Evolutionary conservation across 2,888 invertebrate species (phyloP), one percentile per base, ranked within the genome.

Genomic region (Orchesella flavescens): DNA sequence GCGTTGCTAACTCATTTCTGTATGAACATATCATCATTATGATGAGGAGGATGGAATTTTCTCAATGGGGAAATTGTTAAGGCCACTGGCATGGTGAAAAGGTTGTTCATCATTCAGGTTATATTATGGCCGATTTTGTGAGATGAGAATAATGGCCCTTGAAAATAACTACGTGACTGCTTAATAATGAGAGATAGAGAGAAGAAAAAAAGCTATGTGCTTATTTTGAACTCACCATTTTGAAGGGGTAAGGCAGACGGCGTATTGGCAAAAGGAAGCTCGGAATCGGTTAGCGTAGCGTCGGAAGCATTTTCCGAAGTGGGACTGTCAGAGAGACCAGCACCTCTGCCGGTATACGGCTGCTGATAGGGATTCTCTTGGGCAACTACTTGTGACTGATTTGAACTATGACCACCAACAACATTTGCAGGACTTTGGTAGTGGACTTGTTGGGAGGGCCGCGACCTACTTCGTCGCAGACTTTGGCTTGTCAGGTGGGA

Each of bases 231-330:
- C 93, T 92, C 87, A 95, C 95, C 95, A 94, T 95, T 95, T 92
- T 95, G 94, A 88, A 95, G 94, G 89, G 95, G 94, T 88, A 95
- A 93, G 88, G 95, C 95, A 69, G 94, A 94, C 90, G 95, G 95
- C 21, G 83, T 87, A 90, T 95, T 93, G 89, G 95, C 94, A 89
- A 95, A 92, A 89, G 95, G 95, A 90, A 95, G 92, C 91, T 95
- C 95, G 23, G 95, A 94, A 91, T 95, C 95, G 53, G 95, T 95
- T 89, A 95, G 93, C 34, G 95, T 95, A 59, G 94, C 95, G 93
- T 95, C 95, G 87, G 95, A 95, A 87, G 94, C 94, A 94, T 95
- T 95, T 90, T 95, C 95, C 87, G 95, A 94, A 63, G 94, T 94
- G 87, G 95, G 95, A 90, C 95, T 94, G 91, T 95, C 93, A 90